Conservation (phyloP, 2,888 invertebrate species). For the Cryptus armator region DNA sequence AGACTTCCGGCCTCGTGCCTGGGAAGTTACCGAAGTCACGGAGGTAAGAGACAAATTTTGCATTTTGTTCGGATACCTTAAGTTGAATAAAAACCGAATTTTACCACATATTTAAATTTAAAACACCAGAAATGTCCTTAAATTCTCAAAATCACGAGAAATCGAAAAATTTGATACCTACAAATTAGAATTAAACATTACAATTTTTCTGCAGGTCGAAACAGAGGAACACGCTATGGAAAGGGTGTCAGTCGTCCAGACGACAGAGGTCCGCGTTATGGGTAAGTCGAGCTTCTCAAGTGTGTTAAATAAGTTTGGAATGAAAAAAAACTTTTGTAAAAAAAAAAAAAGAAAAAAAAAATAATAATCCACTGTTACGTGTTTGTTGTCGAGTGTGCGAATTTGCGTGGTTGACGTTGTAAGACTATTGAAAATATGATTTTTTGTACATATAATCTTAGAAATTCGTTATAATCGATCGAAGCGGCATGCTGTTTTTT, state of each 20-base stretch:
- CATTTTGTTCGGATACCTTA: background rate
- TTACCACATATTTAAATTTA: too few relatives aligned
- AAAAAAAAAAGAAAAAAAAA: constrained; percentile 79
- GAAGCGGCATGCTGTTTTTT: constrained; percentile 74
- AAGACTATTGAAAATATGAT: constrained; percentile 53
- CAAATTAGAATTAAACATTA: background rate
- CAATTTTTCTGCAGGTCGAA: constrained; percentile 78
- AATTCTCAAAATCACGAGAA: too few relatives aligned
- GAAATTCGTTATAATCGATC: constrained; percentile 47
- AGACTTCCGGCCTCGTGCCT: constrained; percentile 93
- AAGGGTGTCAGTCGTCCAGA: constrained; percentile 84
- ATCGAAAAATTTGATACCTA: too few relatives aligned
- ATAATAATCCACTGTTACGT: constrained; percentile 60
- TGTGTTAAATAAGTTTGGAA: constrained; percentile 76
- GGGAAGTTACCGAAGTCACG: constrained; percentile 91
- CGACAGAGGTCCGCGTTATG: constrained; percentile 85
- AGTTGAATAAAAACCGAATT: too few relatives aligned
- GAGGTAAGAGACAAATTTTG: constrained; percentile 85
- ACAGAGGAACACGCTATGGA: constrained; percentile 84
- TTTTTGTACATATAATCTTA: constrained; percentile 56
- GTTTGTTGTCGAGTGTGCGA: constrained; percentile 56
- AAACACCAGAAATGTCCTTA: too few relatives aligned
- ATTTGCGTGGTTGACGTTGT: constrained; percentile 71
- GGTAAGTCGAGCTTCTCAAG: constrained; percentile 82
- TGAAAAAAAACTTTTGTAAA: constrained; percentile 84